A percentile compares a stretch with the other conserved stretches of the same genome.
These are phyloP conservation scores for Neodontobutis hainanensis DNA, from an alignment of 2,113 vertebrate genomes.

Conservation along the genomic window DNA sequence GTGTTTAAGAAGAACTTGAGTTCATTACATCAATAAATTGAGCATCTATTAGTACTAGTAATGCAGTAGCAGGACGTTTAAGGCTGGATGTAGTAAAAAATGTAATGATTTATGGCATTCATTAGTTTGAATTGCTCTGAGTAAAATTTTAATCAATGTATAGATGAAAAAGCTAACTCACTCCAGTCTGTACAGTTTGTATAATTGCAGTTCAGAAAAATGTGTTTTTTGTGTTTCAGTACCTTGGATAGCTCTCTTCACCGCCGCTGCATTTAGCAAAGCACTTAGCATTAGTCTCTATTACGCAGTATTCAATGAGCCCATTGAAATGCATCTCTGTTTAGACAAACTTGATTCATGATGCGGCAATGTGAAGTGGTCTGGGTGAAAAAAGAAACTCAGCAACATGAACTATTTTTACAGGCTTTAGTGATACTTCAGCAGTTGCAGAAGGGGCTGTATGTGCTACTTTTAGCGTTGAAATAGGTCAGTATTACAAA, in stretches of 20 bases:
- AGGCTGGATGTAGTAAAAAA: conserved; percentile 3
- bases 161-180: neutral
- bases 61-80: neutral
- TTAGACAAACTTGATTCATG: neutral
- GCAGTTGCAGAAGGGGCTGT: neutral
- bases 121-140: conserved; percentile 18
- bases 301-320: neutral
- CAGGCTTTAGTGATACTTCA: conserved; percentile 1
- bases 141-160: conserved; percentile 2
- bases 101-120: neutral
- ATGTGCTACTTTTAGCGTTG: conserved; percentile 33
- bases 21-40: conserved; percentile 16
- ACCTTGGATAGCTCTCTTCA: conserved; percentile 57
- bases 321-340: neutral
- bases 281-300: conserved; percentile 5
- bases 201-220: neutral
- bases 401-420: neutral
- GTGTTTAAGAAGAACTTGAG: conserved; percentile 4
- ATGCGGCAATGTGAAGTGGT: neutral
- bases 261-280: neutral
- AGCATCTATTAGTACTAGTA: conserved; percentile 7
- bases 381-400: neutral
- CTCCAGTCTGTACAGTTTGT: neutral
- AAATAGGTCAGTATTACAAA: conserved; percentile 51
- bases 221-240: conserved; percentile 44